Conservation (phyloP, 1,140 invertebrate species). For the Drosophila ohnishii region DNA sequence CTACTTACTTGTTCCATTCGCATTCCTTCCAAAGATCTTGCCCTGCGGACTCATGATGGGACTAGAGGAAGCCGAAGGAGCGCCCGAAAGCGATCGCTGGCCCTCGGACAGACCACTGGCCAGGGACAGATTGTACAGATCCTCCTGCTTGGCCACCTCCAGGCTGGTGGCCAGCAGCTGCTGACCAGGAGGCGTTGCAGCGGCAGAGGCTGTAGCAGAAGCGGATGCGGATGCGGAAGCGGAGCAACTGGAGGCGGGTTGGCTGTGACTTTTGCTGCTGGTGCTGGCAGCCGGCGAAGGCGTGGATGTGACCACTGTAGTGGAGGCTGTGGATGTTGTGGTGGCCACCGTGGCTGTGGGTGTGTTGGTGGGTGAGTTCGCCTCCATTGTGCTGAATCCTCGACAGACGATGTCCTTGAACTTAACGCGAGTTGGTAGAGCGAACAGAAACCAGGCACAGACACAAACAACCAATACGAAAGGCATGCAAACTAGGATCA, state of each 20-base stretch:
- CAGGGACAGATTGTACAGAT: constrained; percentile 73
- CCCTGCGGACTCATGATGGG: constrained; percentile 82
- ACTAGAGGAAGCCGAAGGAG: constrained; percentile 79
- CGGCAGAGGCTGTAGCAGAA: constrained; percentile 24
- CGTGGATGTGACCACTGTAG: constrained; percentile 26
- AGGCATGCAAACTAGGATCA: constrained; percentile 61
- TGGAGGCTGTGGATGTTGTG: constrained; percentile 31
- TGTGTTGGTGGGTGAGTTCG: constrained; percentile 56
- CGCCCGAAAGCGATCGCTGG: constrained; percentile 73
- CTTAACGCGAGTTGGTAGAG: constrained; percentile 12
- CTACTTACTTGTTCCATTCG: constrained; percentile 83
- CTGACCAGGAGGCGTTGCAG: constrained; percentile 27
- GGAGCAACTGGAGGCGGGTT: constrained; percentile 48
- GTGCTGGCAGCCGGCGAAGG: constrained; percentile 46
- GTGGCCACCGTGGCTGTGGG: constrained; percentile 37
- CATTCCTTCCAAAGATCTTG: constrained; percentile 83
- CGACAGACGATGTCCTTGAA: constrained; percentile 12
- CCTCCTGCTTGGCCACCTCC: constrained; percentile 62
- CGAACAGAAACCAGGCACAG: constrained; percentile 54
- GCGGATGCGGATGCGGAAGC: constrained; percentile 17
- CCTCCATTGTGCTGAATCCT: constrained; percentile 45
- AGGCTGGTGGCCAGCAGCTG: constrained; percentile 60
- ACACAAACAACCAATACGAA: constrained; percentile 58
- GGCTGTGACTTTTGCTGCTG: constrained; percentile 50
- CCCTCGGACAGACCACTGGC: constrained; percentile 75